Evolutionary conservation across 2,113 vertebrate genomes (phyloP), one percentile per base, ranked within the genome.

Genomic region (Echinops telfairi): DNA sequence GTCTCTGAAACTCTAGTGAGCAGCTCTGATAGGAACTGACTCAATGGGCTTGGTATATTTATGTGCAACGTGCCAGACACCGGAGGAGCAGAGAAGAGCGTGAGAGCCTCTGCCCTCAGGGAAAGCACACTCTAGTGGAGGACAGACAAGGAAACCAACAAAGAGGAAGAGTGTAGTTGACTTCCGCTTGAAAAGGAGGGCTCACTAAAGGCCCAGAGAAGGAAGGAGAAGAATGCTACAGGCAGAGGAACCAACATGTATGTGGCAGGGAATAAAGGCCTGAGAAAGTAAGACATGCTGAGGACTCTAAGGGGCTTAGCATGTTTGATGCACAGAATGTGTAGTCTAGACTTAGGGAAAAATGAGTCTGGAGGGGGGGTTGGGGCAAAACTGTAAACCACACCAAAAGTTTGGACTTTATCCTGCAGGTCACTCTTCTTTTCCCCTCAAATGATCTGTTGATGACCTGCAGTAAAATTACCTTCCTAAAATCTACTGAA

Each of bases 401-500:
- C 58, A 60, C 0, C 17, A 53, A 47, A 47, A 53, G 47, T 53
- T 53, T 53, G 47, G 9, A 53, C 47, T 53, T 78, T 36, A 76
- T n/a, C 16, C 22, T 77, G 4, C 16, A 73, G 2, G 29, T 11
- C 38, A 83, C 31, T 76, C 22, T 78, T 90, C 81, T 53, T 53
- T 53, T 53, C 5, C 47, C 88, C 71, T 53, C 80, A 90, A 3
- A 4, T 95, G 40, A 27, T 91, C 36, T 91, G 12, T 33, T 90
- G 27, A 94, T 70, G n/a, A 53, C 14, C 38, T 83, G 16, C 14
- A 88, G 60, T 64, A 83, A 83, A 95, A 95, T 47, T 62, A 89
- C 71, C n/a, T 43, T 22, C 4, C 4, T 62, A n/a, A 31, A 23
- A 70, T 14, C 29, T n/a, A 70, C 11, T 15, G 14, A 70, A 31